Conservation (phyloP, 2,113 vertebrate species). For the Tupaia tana region DNA sequence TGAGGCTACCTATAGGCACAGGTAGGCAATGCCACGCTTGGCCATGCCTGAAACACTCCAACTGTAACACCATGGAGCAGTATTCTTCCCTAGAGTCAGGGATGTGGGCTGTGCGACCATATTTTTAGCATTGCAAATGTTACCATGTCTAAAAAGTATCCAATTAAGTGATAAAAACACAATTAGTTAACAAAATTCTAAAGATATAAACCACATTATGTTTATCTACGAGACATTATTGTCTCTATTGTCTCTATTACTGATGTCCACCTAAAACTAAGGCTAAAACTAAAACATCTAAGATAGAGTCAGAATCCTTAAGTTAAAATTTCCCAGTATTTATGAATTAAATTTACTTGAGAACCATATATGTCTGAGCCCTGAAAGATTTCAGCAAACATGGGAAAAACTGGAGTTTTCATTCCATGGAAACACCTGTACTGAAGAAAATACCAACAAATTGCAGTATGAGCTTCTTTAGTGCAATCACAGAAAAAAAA, state of each 20-base stretch:
- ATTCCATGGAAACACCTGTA: background rate
- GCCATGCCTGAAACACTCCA: background rate
- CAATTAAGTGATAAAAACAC: background rate
- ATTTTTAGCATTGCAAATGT: background rate
- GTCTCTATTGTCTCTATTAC: background rate
- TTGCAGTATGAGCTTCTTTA: background rate
- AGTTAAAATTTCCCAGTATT: background rate
- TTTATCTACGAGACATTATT: background rate
- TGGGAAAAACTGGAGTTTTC: background rate
- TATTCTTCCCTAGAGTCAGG: background rate
- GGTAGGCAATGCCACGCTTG: background rate
- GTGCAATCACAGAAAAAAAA: background rate
- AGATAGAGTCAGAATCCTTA: background rate
- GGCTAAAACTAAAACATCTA: background rate
- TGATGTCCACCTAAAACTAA: background rate
- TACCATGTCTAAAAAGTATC: background rate
- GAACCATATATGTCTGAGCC: background rate
- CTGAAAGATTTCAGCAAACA: background rate
- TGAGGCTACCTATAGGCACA: background rate
- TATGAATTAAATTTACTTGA: conserved; percentile 1
- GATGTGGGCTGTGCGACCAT: background rate
- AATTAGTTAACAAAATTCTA: background rate
- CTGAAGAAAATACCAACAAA: background rate
- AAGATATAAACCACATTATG: background rate
- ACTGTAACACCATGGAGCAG: background rate